Evolutionary conservation across 2,888 invertebrate species (phyloP).

Genomic region (Limnephilus marmoratus): DNA sequence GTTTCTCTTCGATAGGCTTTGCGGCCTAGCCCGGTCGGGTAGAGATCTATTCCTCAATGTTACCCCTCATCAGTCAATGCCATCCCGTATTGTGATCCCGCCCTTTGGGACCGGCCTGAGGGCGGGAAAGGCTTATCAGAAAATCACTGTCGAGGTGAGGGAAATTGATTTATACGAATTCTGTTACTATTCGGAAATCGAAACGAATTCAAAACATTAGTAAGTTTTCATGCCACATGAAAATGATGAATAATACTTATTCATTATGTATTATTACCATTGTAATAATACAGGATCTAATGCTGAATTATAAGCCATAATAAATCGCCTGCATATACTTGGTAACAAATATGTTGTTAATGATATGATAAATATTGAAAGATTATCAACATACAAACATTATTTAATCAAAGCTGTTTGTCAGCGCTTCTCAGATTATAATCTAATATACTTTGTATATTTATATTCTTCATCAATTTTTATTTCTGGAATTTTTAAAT

Average conservation of each 20-base stretch:
- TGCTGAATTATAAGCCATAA: no score
- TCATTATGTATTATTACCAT: no score
- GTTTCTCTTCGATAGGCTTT: neutral
- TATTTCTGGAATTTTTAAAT: no score
- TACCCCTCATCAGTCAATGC: slow-evolving; percentile 55
- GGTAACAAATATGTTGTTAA: no score
- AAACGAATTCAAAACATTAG: neutral
- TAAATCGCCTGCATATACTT: no score
- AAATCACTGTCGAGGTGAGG: slow-evolving; percentile 14
- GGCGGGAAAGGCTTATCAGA: slow-evolving; percentile 23
- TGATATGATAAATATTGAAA: no score
- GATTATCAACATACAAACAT: no score
- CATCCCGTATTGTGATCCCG: slow-evolving; percentile 40
- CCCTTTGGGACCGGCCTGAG: slow-evolving; percentile 36
- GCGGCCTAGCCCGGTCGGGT: neutral
- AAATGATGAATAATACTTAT: neutral
- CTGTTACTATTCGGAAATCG: neutral
- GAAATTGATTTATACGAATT: slow-evolving; percentile 41
- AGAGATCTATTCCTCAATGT: slow-evolving; percentile 44
- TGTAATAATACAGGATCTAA: no score
- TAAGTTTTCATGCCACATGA: neutral
- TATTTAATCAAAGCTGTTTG: no score
- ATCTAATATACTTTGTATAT: no score
- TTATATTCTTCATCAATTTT: no score
- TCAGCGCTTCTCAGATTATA: no score